Percentiles rank a stretch among this genome's conserved stretches.
Conservation (phyloP, 2,888 invertebrate genomes). For the Harpagoxenus sublaevis region DNA sequence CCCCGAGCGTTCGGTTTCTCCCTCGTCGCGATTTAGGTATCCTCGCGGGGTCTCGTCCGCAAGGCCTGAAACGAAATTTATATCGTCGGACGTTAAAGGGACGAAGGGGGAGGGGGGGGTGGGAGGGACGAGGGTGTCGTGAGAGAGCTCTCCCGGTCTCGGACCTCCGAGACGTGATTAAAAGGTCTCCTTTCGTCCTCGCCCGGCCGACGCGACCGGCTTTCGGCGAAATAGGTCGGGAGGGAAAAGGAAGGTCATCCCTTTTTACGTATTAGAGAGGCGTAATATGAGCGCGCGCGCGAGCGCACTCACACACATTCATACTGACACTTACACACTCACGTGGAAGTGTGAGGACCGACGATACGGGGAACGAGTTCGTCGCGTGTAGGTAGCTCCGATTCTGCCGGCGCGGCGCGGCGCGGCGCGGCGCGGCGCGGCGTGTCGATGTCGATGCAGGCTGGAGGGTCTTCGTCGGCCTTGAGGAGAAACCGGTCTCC, state of each 20-base stretch:
- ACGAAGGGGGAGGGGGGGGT: no score
- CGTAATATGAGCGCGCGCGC: background rate
- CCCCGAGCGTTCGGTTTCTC: background rate
- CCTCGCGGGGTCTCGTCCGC: background rate
- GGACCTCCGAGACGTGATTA: background rate
- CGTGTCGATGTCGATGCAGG: slow-evolving; percentile 19
- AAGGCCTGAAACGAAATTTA: background rate
- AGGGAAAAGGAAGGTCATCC: slow-evolving; percentile 6
- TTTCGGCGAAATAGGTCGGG: slow-evolving; percentile 12
- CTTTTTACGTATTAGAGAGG: background rate
- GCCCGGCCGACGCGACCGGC: background rate
- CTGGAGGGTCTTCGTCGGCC: slow-evolving; percentile 62
- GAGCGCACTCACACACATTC: background rate
- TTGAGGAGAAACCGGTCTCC: slow-evolving; percentile 72
- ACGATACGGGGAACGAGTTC: background rate
- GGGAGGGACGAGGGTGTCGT: background rate
- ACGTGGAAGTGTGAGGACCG: background rate
- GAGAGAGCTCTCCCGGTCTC: background rate
- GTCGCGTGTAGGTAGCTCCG: background rate
- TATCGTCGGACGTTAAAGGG: no score
- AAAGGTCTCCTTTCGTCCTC: background rate
- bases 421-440: slow-evolving; percentile 1
- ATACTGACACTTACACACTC: no score
- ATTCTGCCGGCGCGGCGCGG: slow-evolving; percentile 8
- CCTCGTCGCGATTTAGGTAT: background rate